Base-by-base conservation (phyloP, 2,797 vertebrate genomes). In the Falco rusticolus region DNA sequence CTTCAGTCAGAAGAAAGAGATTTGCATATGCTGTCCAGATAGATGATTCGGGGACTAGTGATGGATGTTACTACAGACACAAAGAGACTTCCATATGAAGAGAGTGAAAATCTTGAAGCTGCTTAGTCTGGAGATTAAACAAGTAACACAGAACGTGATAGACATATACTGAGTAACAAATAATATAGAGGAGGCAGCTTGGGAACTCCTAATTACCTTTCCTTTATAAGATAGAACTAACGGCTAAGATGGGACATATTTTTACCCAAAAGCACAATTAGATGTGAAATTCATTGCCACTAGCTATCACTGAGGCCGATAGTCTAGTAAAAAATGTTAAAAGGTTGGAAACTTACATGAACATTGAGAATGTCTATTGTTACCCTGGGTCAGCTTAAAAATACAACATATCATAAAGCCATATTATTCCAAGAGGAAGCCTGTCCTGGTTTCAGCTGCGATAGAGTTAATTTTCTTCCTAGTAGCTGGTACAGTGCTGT, bases 191-290 rank as follows among this genome's bases (percentile, higher is more conserved):
- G 21, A 76, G 22, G 43, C 59, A 93, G 65, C 28, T 59, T 72
- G 43, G 66, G 34, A 94, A 79, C 39, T 88, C 85, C 69, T 76
- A 56, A 93, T 88, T 93, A 64, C 34, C 39, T 87, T 91, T 81
- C 88, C 63, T 74, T 53, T 81, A 21, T 76, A 87, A 71, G 43
- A 43, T 22, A 33, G 28, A 90, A 72, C 43, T 78, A 71, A 82
- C 70, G 88, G 72, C 47, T 84, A 71, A 76, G 25, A 76, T 13
- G n/a, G 14, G 69, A 84, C 75, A 19, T 41, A 37, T 63, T 96
- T 94, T 90, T 90, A 87, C 88, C 48, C 51, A 53, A 84, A 96
- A 91, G 72, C 45, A 79, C 31, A 80, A 57, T 94, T 89, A 87
- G 91, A 70, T 80, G 18, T 56, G 53, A 14, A 56, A 93, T 64